phyloP scores from a whole-genome alignment of 2,797 vertebrate species.

The Onychomys arenicola region DNA sequence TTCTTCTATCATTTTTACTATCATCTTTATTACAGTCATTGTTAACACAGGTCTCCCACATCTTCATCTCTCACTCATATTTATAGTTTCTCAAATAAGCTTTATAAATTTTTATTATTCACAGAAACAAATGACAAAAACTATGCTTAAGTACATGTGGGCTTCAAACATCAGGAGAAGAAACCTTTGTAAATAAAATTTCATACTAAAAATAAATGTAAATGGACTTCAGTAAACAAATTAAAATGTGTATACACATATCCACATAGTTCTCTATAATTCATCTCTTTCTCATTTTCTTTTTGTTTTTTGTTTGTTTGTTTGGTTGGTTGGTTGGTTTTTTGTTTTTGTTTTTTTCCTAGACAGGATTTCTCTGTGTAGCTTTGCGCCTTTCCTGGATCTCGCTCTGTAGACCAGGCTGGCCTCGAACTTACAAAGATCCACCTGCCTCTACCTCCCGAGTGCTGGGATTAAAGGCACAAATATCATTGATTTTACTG shows the following conservation, averaged over 20 bases:
- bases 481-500: background rate
- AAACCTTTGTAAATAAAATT: background rate
- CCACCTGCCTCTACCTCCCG: too few species aligned
- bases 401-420: too few species aligned
- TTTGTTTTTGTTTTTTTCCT: too few species aligned
- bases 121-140: background rate
- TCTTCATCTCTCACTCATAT: background rate
- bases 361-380: too few species aligned
- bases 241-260: background rate
- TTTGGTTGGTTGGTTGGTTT: too few species aligned
- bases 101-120: slow-evolving; percentile 10
- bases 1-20: background rate
- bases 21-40: background rate
- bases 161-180: background rate
- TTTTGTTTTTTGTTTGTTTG: too few species aligned
- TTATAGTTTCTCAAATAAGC: background rate
- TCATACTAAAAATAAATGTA: background rate
- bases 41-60: background rate
- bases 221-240: background rate
- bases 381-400: too few species aligned
- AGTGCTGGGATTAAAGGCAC: too few species aligned
- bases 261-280: background rate
- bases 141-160: background rate
- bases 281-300: background rate
- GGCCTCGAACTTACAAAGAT: too few species aligned